phyloP scores from a whole-genome alignment of 2,888 invertebrate species.

The Pomacea canaliculata region DNA sequence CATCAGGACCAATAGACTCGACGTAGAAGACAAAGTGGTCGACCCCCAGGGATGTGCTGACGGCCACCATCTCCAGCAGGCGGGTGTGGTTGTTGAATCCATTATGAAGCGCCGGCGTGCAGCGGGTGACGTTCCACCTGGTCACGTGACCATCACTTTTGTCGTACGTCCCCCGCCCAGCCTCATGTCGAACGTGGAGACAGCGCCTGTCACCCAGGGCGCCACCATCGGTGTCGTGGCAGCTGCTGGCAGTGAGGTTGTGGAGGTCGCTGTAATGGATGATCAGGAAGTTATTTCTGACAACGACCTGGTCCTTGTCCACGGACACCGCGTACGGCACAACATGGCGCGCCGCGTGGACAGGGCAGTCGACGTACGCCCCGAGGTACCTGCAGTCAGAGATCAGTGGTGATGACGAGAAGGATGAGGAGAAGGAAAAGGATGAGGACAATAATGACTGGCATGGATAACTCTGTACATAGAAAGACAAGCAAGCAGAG shows the following conservation, averaged over 20 bases:
- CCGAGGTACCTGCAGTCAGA: conserved; percentile 7
- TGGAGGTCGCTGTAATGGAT: conserved; percentile 6
- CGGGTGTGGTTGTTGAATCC: conserved; percentile 6
- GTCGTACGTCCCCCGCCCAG: not conserved
- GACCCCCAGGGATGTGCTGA: conserved; percentile 11
- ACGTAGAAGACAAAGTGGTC: conserved; percentile 22
- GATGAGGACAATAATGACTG: no score
- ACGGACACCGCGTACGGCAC: conserved; percentile 5
- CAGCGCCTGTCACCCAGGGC: not conserved
- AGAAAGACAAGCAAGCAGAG: no score
- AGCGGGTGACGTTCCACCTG: conserved; percentile 24
- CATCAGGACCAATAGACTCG: not conserved
- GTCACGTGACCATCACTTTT: not conserved
- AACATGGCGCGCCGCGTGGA: not conserved
- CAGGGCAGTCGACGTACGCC: conserved; percentile 11
- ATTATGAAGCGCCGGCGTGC: conserved; percentile 15
- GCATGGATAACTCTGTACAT: no score
- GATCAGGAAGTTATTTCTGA: conserved; percentile 6
- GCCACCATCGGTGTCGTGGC: not conserved
- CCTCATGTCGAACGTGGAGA: not conserved
- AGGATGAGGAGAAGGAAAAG: no score
- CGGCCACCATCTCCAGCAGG: conserved; percentile 18
- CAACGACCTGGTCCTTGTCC: not conserved
- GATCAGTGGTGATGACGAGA: no score
- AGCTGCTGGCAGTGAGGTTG: not conserved